Conservation (phyloP, 92 coral and sea anemone species). For the Palythoa caribaeorum region DNA sequence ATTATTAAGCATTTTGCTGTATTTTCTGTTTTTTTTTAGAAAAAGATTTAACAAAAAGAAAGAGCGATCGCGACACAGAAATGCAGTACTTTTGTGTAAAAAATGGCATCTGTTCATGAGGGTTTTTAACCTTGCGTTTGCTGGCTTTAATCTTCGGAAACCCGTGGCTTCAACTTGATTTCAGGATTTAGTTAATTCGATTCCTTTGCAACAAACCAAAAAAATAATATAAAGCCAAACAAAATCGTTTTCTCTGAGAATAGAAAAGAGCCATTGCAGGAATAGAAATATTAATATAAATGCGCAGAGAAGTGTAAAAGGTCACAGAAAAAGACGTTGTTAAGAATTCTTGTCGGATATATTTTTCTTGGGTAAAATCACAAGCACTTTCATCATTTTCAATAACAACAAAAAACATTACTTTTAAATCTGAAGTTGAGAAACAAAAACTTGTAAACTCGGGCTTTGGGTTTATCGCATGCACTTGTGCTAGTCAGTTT, state of each 20-base stretch:
- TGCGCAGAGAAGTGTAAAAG: too few relatives aligned
- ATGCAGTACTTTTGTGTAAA: neutral
- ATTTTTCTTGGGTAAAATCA: too few relatives aligned
- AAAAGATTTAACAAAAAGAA: neutral
- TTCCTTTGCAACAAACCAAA: neutral
- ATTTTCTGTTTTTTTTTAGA: neutral
- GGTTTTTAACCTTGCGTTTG: neutral
- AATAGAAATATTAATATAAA: neutral
- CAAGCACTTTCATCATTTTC: neutral
- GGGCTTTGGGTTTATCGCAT: neutral
- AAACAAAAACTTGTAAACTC: neutral
- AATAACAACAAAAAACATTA: slow-evolving; percentile 18
- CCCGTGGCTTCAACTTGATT: neutral
- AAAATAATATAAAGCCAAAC: neutral
- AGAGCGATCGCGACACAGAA: too few relatives aligned
- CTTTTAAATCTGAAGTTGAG: slow-evolving; percentile 7
- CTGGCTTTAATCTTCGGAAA: neutral
- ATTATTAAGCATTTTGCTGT: too few relatives aligned
- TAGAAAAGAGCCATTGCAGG: neutral
- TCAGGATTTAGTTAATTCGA: neutral
- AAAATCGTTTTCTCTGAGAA: neutral
- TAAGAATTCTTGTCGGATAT: too few relatives aligned
- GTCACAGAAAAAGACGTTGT: too few relatives aligned
- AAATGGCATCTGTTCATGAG: neutral
- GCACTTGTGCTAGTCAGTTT: neutral